Percentiles rank a stretch among this genome's conserved stretches.
Evolutionary conservation across 1,140 invertebrate genomes (phyloP).

Genomic region (Leptestheria dahalacensis): DNA sequence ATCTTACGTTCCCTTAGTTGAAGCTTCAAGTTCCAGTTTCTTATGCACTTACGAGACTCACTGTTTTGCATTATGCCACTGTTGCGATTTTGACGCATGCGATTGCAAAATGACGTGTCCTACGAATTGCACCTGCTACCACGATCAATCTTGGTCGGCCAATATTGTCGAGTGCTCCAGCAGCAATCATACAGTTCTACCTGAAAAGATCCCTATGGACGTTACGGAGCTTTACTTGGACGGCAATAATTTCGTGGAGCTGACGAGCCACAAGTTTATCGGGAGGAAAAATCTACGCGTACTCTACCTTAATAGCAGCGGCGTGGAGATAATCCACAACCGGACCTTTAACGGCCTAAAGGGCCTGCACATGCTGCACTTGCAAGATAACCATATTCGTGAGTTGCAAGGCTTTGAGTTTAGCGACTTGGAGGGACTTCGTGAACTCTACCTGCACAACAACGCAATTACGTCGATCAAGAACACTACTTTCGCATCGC

Average conservation of each 20-base stretch:
- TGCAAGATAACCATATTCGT: conserved; percentile 61
- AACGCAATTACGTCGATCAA: conserved; percentile 54
- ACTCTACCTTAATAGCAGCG: conserved; percentile 67
- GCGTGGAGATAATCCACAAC: conserved; percentile 72
- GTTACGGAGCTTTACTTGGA: conserved; percentile 84
- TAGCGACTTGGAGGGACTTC: conserved; percentile 55
- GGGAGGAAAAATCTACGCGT: conserved; percentile 69
- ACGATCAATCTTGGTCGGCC: conserved; percentile 82
- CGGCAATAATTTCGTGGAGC: conserved; percentile 70
- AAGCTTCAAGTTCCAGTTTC: conserved; percentile 73
- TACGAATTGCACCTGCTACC: conserved; percentile 81
- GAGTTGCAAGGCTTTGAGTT: conserved; percentile 53
- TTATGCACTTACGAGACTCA: conserved; percentile 82
- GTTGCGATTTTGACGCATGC: conserved; percentile 87
- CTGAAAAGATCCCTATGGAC: conserved; percentile 80
- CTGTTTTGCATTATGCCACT: conserved; percentile 82
- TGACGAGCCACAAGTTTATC: conserved; percentile 79
- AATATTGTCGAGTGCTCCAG: conserved; percentile 84
- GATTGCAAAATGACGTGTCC: conserved; percentile 92
- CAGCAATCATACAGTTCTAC: conserved; percentile 60
- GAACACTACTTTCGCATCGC: conserved; percentile 57
- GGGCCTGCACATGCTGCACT: conserved; percentile 56
- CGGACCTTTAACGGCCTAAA: conserved; percentile 75
- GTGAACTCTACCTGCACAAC: conserved; percentile 44
- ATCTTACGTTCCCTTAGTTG: conserved; percentile 62